phyloP scores from a whole-genome alignment of 2,113 vertebrate species.

The Nycticryphes semicollaris region DNA sequence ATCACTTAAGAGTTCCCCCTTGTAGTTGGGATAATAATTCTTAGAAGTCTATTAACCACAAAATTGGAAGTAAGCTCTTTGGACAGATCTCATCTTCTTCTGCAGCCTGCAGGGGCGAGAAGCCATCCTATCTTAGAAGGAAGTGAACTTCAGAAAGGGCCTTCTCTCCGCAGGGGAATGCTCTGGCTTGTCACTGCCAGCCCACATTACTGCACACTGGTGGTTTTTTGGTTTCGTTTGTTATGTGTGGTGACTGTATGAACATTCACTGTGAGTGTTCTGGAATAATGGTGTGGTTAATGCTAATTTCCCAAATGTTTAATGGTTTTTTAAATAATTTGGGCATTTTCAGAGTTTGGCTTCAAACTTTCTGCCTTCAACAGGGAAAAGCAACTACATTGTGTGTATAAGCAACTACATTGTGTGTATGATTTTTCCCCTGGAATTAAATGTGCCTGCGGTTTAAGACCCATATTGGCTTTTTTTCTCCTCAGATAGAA shows the following conservation, averaged over 20 bases:
- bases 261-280: background rate
- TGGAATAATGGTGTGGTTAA: slow-evolving; percentile 15
- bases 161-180: background rate
- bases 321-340: background rate
- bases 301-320: slow-evolving; percentile 4
- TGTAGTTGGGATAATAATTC: background rate
- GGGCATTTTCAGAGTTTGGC: background rate
- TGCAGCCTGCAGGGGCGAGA: background rate
- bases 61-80: background rate
- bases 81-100: background rate
- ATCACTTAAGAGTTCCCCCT: background rate
- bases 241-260: background rate
- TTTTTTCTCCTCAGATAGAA: background rate
- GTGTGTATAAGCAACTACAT: background rate
- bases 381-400: background rate
- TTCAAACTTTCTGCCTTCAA: background rate
- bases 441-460: background rate
- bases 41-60: background rate
- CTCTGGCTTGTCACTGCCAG: slow-evolving; percentile 10
- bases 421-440: background rate
- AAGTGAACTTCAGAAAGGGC: background rate
- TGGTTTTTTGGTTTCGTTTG: background rate
- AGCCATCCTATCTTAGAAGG: background rate
- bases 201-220: background rate
- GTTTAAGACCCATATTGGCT: background rate